These are phyloP conservation scores for Porites lutea DNA, from an alignment of 64 coral and sea anemone genomes.

Conservation along the genomic window DNA sequence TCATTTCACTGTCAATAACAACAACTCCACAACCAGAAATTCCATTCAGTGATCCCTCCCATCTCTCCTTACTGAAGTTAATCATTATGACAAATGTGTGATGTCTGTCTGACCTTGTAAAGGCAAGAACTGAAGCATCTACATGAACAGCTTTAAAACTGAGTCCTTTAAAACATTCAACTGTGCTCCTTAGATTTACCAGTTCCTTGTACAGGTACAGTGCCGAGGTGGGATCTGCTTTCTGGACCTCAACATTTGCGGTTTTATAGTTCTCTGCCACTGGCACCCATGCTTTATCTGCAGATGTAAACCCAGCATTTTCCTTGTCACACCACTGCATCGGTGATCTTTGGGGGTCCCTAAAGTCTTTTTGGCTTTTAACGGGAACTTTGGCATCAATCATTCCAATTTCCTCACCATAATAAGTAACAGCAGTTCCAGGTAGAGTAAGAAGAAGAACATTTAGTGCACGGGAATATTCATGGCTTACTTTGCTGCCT, in stretches of 20 bases:
- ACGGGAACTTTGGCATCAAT: conserved; percentile 56
- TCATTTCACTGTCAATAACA: conserved; percentile 79
- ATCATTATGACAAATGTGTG: conserved; percentile 52
- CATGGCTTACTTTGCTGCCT: conserved; percentile 63
- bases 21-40: conserved; percentile 61
- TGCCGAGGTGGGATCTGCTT: conserved; percentile 41
- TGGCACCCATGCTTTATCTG: conserved; percentile 65
- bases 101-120: conserved; percentile 31
- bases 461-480: conserved; percentile 60
- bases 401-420: conserved; percentile 98
- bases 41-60: conserved; percentile 38
- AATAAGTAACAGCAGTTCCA: conserved; percentile 92
- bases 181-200: conserved; percentile 56
- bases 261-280: conserved; percentile 26
- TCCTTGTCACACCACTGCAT: conserved; percentile 76
- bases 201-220: conserved; percentile 69
- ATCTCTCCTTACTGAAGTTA: conserved; percentile 72
- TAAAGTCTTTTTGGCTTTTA: conserved; percentile 52
- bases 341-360: conserved; percentile 70
- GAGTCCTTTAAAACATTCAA: conserved; percentile 58
- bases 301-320: conserved; percentile 71
- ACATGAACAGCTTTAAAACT: conserved; percentile 67
- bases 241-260: conserved; percentile 75
- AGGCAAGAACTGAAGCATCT: conserved; percentile 69
- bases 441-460: conserved; percentile 87